A percentile compares a stretch with the other conserved stretches of the same genome.
Conservation (phyloP, 2,888 invertebrate genomes). For the Eledona agricola region DNA sequence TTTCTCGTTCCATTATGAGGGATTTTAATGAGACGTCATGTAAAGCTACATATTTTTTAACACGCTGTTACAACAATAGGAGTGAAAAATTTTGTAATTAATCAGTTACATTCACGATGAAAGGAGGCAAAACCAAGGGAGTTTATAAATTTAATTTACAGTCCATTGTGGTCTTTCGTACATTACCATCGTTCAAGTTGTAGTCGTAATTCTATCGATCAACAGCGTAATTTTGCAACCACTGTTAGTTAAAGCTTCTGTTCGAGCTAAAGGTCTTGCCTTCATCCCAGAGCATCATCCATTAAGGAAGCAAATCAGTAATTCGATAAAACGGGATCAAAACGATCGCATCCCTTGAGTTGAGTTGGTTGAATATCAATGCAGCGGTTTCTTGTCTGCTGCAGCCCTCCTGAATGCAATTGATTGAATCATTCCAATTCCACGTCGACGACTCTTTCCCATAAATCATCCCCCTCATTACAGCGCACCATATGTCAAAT, state of each 20-base stretch:
- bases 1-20: too few species aligned
- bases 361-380: constrained; percentile 10
- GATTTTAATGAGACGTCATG: too few species aligned
- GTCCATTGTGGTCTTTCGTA: too few species aligned
- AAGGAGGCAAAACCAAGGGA: too few species aligned
- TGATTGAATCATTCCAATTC: constrained; percentile 20
- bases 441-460: constrained; percentile 8
- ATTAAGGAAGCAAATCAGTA: constrained; percentile 4
- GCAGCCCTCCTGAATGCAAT: constrained; percentile 17
- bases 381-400: constrained; percentile 11
- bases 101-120: too few species aligned
- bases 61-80: too few species aligned
- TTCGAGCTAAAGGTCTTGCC: neutral
- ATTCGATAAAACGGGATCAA: constrained; percentile 9
- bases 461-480: constrained; percentile 19
- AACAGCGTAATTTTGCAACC: neutral
- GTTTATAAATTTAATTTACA: too few species aligned
- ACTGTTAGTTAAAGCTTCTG: neutral
- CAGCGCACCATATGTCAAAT: constrained; percentile 12
- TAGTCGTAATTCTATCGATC: too few species aligned
- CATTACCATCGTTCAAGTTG: too few species aligned
- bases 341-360: constrained; percentile 7
- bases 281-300: neutral
- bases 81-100: too few species aligned
- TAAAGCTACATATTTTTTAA: too few species aligned